Percentiles rank a stretch among this genome's conserved stretches.
Conservation (phyloP, 2,888 invertebrate genomes). For the Carpatolechia fugitivella region DNA sequence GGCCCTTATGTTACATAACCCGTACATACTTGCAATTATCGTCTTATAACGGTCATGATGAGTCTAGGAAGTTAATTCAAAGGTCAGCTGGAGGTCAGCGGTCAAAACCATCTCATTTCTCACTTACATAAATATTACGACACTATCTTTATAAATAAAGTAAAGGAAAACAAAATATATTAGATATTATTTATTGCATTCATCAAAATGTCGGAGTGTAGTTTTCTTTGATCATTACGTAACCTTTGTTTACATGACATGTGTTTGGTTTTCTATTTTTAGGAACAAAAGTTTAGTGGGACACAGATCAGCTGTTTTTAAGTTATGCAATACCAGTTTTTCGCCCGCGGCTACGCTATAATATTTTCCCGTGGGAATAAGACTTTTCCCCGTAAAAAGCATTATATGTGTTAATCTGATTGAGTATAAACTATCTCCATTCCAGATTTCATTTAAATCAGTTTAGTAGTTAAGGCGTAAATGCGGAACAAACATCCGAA, state of each 20-base stretch:
- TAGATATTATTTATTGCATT: not conserved
- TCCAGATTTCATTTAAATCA: no score
- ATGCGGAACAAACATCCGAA: no score
- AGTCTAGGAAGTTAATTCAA: not conserved
- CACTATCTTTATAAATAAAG: not conserved
- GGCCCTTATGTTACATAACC: not conserved
- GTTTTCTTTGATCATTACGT: no score
- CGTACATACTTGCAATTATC: not conserved
- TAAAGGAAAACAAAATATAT: constrained; percentile 6
- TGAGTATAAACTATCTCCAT: no score
- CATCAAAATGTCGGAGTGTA: no score
- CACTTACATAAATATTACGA: not conserved
- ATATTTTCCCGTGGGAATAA: no score
- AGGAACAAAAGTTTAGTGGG: not conserved
- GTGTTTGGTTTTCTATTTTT: not conserved
- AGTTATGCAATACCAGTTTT: not conserved
- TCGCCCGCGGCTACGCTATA: no score
- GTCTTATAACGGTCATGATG: not conserved
- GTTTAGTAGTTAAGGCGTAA: no score
- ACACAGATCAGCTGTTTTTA: not conserved
- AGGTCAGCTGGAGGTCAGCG: not conserved
- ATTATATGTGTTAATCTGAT: no score
- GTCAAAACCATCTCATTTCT: not conserved
- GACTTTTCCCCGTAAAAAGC: no score
- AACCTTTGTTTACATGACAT: no score